A percentile compares a stretch with the other conserved stretches of the same genome.
phyloP scores from a whole-genome alignment of 2,113 vertebrate species.

The Falco punctatus region DNA sequence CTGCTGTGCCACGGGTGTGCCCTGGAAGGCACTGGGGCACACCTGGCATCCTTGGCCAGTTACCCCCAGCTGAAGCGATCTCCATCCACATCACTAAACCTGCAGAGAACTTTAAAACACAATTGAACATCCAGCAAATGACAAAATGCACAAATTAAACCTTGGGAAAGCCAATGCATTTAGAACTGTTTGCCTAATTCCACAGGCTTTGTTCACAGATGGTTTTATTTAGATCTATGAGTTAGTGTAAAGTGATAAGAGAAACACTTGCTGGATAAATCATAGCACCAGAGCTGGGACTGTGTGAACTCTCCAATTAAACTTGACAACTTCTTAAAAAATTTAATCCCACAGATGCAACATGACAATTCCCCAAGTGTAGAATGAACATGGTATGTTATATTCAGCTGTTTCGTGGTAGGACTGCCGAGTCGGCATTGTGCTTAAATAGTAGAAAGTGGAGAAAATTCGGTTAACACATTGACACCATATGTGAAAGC shows the following conservation, averaged over 20 bases:
- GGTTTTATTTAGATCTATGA: constrained; percentile 65
- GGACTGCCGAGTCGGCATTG: background rate
- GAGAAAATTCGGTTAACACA: background rate
- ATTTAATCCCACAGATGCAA: constrained; percentile 43
- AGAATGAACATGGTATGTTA: background rate
- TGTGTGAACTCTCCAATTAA: constrained; percentile 69
- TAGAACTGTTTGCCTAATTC: constrained; percentile 13
- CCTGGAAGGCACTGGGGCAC: too few species aligned
- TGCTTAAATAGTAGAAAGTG: background rate
- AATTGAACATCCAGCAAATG: background rate
- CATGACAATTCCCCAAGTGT: constrained; percentile 34
- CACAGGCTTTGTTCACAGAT: constrained; percentile 65
- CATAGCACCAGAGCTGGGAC: constrained; percentile 60
- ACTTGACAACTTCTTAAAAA: constrained; percentile 67
- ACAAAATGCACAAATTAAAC: background rate
- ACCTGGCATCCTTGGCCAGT: fast-evolving
- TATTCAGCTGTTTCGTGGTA: constrained; percentile 3
- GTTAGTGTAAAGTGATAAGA: constrained; percentile 46
- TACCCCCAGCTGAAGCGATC: fast-evolving
- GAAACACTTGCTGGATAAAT: constrained; percentile 62
- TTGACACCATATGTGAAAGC: background rate
- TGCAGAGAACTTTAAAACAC: background rate
- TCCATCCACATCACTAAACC: fast-evolving
- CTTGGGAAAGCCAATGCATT: background rate
- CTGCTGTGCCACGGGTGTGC: fast-evolving